Percentiles rank a stretch among this genome's conserved stretches.
These are phyloP conservation scores for Pelodytes ibericus DNA, from an alignment of 2,797 vertebrate species.

Conservation along the genomic window DNA sequence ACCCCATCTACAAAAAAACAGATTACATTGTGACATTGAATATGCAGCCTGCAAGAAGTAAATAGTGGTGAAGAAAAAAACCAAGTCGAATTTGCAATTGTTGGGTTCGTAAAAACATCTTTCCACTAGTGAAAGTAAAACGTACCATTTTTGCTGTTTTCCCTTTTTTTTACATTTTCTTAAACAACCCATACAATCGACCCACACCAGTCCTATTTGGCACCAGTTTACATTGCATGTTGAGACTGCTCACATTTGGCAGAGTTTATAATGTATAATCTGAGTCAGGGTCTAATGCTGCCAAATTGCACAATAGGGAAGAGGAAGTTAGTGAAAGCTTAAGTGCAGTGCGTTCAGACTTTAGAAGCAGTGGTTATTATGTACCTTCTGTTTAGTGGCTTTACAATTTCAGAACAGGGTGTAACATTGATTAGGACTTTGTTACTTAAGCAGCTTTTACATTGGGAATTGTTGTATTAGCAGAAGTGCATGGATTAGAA, in stretches of 20 bases:
- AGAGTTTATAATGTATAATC: constrained; percentile 36
- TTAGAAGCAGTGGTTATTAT: too few relatives aligned
- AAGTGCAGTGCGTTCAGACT: not conserved
- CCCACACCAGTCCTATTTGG: constrained; percentile 43
- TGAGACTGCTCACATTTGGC: constrained; percentile 23
- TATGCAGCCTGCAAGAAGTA: constrained; percentile 7
- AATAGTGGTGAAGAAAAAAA: constrained; percentile 26
- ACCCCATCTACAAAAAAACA: constrained; percentile 24
- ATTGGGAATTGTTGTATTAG: too few relatives aligned
- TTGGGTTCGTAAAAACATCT: constrained; percentile 21
- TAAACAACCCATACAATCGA: constrained; percentile 29
- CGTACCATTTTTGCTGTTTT: constrained; percentile 15
- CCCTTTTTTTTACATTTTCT: not conserved
- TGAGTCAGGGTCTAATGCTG: constrained; percentile 40
- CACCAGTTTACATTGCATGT: constrained; percentile 10
- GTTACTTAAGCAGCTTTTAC: too few relatives aligned
- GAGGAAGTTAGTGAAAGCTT: not conserved
- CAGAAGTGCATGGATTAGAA: too few relatives aligned
- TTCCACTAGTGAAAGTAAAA: constrained; percentile 29
- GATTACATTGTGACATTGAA: constrained; percentile 41
- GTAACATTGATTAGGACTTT: too few relatives aligned
- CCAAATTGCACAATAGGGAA: constrained; percentile 12
- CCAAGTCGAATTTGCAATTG: constrained; percentile 28
- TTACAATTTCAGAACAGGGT: too few relatives aligned
- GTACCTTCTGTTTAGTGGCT: too few relatives aligned